Conservation (phyloP, 1,140 invertebrate species). For the Ceratina australensis region DNA sequence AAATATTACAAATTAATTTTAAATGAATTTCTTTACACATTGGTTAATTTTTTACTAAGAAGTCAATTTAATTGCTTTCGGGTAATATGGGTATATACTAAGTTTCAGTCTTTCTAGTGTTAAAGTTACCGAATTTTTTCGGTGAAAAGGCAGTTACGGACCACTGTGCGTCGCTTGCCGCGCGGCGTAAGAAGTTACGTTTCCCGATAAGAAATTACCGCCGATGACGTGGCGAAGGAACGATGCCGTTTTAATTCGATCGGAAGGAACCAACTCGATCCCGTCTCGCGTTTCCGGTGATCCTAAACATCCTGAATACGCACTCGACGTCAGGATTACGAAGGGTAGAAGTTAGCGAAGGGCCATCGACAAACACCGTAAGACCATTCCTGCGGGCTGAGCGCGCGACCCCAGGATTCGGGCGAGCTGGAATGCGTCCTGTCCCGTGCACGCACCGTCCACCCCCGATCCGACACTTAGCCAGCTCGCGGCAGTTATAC, state of each 20-base stretch:
- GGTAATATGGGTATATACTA: too few species aligned
- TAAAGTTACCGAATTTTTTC: too few species aligned
- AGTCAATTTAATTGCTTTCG: too few species aligned
- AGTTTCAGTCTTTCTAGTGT: too few species aligned
- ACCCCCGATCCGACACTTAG: conserved; percentile 63
- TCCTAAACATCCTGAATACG: conserved; percentile 1
- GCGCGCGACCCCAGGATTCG: conserved; percentile 21
- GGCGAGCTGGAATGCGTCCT: conserved; percentile 59
- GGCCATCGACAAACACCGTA: conserved; percentile 58
- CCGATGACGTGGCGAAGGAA: not conserved
- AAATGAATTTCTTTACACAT: too few species aligned
- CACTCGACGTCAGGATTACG: conserved; percentile 30
- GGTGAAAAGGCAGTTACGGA: too few species aligned
- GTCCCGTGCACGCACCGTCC: conserved; percentile 63
- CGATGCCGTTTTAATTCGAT: conserved; percentile 32
- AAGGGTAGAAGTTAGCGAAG: conserved; percentile 51
- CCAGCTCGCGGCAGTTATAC: conserved; percentile 63
- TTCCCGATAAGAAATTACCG: not conserved
- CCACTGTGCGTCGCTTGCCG: too few species aligned
- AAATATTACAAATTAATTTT: too few species aligned
- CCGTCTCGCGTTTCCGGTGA: not conserved
- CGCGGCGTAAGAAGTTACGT: too few species aligned
- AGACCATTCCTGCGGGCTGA: conserved; percentile 50
- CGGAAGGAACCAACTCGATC: conserved; percentile 39
- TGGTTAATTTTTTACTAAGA: too few species aligned